These are phyloP conservation scores for Caenorhabditis panamensis DNA, from an alignment of 2,888 invertebrate species.

Conservation along the genomic window DNA sequence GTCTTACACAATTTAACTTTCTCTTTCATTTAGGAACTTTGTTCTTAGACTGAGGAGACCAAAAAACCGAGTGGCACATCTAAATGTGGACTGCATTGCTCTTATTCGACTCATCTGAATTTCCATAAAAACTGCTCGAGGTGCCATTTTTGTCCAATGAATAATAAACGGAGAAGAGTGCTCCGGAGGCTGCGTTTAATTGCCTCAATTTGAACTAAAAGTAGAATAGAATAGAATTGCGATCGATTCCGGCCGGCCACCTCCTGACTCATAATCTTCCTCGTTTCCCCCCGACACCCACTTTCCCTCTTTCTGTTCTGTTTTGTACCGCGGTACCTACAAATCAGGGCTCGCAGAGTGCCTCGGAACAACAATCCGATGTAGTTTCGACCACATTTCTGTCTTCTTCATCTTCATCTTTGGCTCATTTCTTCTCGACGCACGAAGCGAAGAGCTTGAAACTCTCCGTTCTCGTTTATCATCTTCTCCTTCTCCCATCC, in stretches of 20 bases:
- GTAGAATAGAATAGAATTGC: neutral
- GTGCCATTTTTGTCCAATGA: conserved; percentile 33
- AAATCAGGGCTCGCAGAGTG: neutral
- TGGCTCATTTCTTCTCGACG: neutral
- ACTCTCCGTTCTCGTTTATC: neutral
- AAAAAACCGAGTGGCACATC: conserved; percentile 7
- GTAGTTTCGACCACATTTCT: conserved; percentile 38
- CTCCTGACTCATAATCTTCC: conserved; percentile 6
- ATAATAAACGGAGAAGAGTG: conserved; percentile 43
- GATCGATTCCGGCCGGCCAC: neutral
- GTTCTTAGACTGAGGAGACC: conserved; percentile 1
- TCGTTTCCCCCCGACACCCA: neutral
- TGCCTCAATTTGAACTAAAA: conserved; percentile 25
- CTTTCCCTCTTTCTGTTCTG: neutral
- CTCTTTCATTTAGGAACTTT: neutral
- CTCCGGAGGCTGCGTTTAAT: conserved; percentile 18
- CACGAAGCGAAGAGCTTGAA: neutral
- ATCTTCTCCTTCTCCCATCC: conserved; percentile 7
- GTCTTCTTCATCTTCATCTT: conserved; percentile 1
- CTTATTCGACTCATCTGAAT: conserved; percentile 24
- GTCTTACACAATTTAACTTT: neutral
- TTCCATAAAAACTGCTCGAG: conserved; percentile 27
- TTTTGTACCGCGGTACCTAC: conserved; percentile 20
- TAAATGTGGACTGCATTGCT: neutral
- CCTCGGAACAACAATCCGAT: conserved; percentile 29